These are phyloP conservation scores for Semicossyphus pulcher DNA, from an alignment of 2,113 vertebrate genomes.

Conservation along the genomic window DNA sequence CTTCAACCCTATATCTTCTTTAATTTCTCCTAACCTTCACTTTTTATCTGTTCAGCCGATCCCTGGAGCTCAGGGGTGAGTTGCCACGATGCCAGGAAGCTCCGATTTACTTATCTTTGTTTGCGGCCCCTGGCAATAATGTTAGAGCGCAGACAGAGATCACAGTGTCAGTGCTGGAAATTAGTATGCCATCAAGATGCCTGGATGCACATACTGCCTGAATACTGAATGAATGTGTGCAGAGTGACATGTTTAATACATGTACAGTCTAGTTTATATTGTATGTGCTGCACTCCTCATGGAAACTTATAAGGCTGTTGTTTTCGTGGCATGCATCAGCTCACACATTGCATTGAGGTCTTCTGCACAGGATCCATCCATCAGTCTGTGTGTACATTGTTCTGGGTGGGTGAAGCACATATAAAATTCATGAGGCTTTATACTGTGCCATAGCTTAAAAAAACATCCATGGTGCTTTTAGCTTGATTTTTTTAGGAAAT, in stretches of 20 bases:
- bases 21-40: not conserved
- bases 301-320: not conserved
- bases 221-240: conserved; percentile 28
- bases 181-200: conserved; percentile 48
- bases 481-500: too few species aligned
- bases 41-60: conserved; percentile 16
- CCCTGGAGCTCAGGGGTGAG: conserved; percentile 12
- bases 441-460: not conserved
- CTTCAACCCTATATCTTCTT: not conserved
- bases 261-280: conserved; percentile 1
- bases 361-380: not conserved
- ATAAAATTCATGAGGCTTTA: not conserved
- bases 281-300: not conserved
- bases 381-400: not conserved
- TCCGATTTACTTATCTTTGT: conserved; percentile 57
- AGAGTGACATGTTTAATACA: conserved; percentile 50
- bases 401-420: not conserved
- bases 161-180: conserved; percentile 35
- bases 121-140: conserved; percentile 44
- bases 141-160: conserved; percentile 41
- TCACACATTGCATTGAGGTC: not conserved
- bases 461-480: too few species aligned
- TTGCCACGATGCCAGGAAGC: conserved; percentile 33
- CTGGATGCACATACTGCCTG: conserved; percentile 26
- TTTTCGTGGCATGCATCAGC: not conserved